A percentile compares a stretch with the other conserved stretches of the same genome.
These are phyloP conservation scores for Steromphala cineraria DNA, from an alignment of 2,888 invertebrate genomes.

Conservation along the genomic window DNA sequence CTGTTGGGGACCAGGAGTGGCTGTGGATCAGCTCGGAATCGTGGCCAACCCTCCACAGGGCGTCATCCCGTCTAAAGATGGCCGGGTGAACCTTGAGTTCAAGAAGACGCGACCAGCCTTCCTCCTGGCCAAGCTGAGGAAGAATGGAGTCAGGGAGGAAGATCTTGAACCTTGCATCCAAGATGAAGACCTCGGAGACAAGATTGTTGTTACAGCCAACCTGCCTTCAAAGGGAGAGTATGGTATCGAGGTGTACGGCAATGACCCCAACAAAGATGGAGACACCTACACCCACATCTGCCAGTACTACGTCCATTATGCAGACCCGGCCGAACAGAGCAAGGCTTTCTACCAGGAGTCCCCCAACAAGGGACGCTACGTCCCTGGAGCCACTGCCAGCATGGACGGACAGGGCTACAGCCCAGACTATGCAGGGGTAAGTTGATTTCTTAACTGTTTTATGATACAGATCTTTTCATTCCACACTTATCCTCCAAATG, in stretches of 20 bases:
- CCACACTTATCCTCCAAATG: no score
- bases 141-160: conserved; percentile 71
- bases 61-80: conserved; percentile 56
- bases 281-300: conserved; percentile 72
- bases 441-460: conserved; percentile 30
- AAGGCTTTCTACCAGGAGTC: conserved; percentile 67
- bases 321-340: conserved; percentile 57
- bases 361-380: conserved; percentile 46
- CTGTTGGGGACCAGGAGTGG: conserved; percentile 75
- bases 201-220: conserved; percentile 61
- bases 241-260: conserved; percentile 75
- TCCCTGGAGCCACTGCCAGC: background rate
- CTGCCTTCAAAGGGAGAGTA: conserved; percentile 73
- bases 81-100: conserved; percentile 78
- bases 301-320: conserved; percentile 70
- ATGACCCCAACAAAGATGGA: conserved; percentile 74
- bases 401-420: conserved; percentile 40
- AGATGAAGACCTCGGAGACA: conserved; percentile 67
- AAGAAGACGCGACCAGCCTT: conserved; percentile 86
- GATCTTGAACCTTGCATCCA: conserved; percentile 69
- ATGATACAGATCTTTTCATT: no score
- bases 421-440: conserved; percentile 56
- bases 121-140: conserved; percentile 71
- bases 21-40: conserved; percentile 73
- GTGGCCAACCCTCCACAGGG: conserved; percentile 69